A percentile compares a stretch with the other conserved stretches of the same genome.
These are phyloP conservation scores for Drosophila algonquin DNA, from an alignment of 2,888 invertebrate genomes.

Conservation along the genomic window DNA sequence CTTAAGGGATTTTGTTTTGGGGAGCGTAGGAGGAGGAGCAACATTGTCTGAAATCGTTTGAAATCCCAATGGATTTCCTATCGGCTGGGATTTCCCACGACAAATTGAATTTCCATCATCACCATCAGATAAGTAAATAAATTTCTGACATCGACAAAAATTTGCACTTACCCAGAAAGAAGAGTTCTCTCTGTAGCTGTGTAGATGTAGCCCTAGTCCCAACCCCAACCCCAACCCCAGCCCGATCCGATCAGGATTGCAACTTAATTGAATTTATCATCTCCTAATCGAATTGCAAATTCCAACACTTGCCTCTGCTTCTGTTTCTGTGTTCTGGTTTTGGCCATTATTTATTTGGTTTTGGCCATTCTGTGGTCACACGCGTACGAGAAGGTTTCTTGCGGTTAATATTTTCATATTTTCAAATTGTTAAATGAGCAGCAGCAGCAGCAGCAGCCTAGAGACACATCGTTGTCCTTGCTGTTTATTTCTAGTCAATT, in stretches of 20 bases:
- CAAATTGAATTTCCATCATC: not conserved
- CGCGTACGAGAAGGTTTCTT: not conserved
- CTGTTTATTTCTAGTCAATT: not conserved
- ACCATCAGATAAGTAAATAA: not conserved
- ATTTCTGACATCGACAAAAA: not conserved
- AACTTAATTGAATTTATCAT: not conserved
- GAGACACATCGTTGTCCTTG: not conserved
- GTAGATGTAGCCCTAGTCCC: no score
- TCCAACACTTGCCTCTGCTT: not conserved
- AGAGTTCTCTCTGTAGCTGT: no score
- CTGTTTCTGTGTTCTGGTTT: not conserved
- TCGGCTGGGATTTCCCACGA: not conserved
- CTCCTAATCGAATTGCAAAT: not conserved
- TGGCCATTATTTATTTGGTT: not conserved
- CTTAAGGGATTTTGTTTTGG: not conserved
- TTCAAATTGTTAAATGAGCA: not conserved
- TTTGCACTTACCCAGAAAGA: conserved; percentile 7
- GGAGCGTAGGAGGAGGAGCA: not conserved
- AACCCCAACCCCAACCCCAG: no score
- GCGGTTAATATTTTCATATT: not conserved
- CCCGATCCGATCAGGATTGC: not conserved
- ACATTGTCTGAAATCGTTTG: not conserved
- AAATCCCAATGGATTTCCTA: not conserved
- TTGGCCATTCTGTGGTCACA: not conserved
- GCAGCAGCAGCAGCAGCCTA: not conserved